A percentile compares a stretch with the other conserved stretches of the same genome.
Evolutionary conservation across 2,888 invertebrate species (phyloP).

Genomic region (Smittia aterrima): DNA sequence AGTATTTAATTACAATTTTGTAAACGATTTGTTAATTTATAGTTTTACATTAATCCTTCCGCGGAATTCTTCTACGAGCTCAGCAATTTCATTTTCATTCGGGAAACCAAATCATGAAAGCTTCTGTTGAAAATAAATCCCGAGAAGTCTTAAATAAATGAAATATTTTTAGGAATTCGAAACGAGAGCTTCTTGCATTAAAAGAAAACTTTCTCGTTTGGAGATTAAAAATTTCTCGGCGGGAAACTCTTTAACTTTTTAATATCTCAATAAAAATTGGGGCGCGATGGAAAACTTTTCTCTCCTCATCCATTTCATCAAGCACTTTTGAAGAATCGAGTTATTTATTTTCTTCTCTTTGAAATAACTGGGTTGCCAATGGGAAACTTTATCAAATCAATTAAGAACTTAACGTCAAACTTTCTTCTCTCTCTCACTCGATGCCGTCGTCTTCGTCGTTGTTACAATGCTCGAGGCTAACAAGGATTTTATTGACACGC

Average conservation of each 20-base stretch:
- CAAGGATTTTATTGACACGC: constrained; percentile 25
- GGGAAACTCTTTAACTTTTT: constrained; percentile 21
- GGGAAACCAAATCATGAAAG: no score
- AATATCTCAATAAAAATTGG: constrained; percentile 5
- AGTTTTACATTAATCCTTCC: background rate
- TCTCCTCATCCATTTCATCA: constrained; percentile 10
- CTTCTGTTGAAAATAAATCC: no score
- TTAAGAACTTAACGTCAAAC: constrained; percentile 25
- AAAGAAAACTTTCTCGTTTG: background rate
- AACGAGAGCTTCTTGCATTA: background rate
- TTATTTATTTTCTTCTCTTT: constrained; percentile 21
- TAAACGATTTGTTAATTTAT: background rate
- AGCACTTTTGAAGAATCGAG: background rate
- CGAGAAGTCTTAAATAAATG: background rate
- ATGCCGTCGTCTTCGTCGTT: background rate
- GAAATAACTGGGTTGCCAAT: constrained; percentile 10
- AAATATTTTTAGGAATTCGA: background rate
- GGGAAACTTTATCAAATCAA: constrained; percentile 20
- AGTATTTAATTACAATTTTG: background rate
- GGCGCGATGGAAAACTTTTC: background rate
- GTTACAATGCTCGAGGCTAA: background rate
- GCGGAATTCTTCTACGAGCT: no score
- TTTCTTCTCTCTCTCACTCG: background rate
- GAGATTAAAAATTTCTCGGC: constrained; percentile 4
- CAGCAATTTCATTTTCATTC: no score